Conservation (phyloP, 2,113 vertebrate species). For the Euleptes europaea region DNA sequence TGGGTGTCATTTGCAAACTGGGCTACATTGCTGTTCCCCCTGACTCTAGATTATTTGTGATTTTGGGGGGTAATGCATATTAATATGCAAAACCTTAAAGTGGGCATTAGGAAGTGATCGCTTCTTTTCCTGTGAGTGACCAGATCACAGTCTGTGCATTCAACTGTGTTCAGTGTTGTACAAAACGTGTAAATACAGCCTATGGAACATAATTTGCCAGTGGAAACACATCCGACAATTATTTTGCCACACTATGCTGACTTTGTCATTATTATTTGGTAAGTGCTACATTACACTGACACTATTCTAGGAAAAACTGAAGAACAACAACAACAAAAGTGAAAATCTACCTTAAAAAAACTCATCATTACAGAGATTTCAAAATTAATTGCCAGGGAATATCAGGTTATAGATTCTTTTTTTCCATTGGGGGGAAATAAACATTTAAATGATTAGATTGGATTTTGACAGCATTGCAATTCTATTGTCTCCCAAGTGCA, state of each 20-base stretch:
- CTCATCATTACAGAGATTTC: conserved; percentile 15
- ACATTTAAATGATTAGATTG: background rate
- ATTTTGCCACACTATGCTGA: conserved; percentile 45
- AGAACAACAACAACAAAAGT: conserved; percentile 11
- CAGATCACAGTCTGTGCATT: background rate
- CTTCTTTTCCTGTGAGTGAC: conserved; percentile 23
- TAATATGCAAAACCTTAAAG: conserved; percentile 4
- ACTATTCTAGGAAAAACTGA: conserved; percentile 35
- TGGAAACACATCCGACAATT: conserved; percentile 49
- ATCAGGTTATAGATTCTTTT: background rate
- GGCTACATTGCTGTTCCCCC: too few relatives aligned
- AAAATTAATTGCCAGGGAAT: background rate
- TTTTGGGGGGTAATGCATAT: too few relatives aligned
- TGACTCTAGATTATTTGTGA: too few relatives aligned
- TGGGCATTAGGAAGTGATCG: conserved; percentile 9
- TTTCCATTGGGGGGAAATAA: background rate
- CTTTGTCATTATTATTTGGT: conserved; percentile 47
- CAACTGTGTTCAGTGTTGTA: conserved; percentile 31
- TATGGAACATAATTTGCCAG: conserved; percentile 47
- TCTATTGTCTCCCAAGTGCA: background rate
- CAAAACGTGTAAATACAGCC: conserved; percentile 30
- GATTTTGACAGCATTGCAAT: background rate
- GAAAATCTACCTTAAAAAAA: conserved; percentile 46
- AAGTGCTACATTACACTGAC: conserved; percentile 23
- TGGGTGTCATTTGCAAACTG: too few relatives aligned